Evolutionary conservation across 2,888 invertebrate genomes (phyloP), one percentile per base, ranked within the genome.

Genomic region (Volucella zonaria): DNA sequence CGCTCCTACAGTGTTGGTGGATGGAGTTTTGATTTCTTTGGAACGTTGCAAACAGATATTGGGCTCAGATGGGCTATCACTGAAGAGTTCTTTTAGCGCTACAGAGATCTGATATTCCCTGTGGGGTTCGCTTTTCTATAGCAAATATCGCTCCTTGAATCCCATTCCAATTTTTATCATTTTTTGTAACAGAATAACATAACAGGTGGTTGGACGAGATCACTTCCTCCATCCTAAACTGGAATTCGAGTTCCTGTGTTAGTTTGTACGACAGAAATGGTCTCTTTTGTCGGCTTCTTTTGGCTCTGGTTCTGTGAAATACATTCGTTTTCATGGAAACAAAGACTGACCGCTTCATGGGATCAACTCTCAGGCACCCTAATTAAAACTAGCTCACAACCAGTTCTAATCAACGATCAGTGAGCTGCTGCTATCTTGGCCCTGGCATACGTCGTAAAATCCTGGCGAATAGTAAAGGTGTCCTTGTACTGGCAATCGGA

Each of bases 71-170:
- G 87, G 87, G 9, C 75, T 82, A 8, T 88, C 86, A 2, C 79
- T 88, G 61, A 89, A 89, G 23, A 89, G 88, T 42, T 89, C 91
- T 56, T 89, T 90, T 9, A 90, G 1, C 91, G 89, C 71, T 92
- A 91, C 61, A 92, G 64, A 0, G 90, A 89, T 75, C 90, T 90
- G 0, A 90, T n/a, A n/a, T n/a, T n/a, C n/a, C n/a, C n/a, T n/a
- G n/a, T n/a, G 14, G 93, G 93, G 89, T 93, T 93, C 86, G 93
- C 93, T 87, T 95, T 94, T 42, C 92, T 93, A 90, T 97, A 97
- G 0, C 97, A 97, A 56, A 97, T 96, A 92, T 97, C 97, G 0
- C 96, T 97, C 38, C 96, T 94, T 47, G 96, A 96, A 90, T 97
- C 97, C 97, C 97, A 97, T 92, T 97, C 97, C 2, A 97, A 92